Evolutionary conservation across 2,113 vertebrate genomes (phyloP).

Genomic region (Corydoras maculifer): DNA sequence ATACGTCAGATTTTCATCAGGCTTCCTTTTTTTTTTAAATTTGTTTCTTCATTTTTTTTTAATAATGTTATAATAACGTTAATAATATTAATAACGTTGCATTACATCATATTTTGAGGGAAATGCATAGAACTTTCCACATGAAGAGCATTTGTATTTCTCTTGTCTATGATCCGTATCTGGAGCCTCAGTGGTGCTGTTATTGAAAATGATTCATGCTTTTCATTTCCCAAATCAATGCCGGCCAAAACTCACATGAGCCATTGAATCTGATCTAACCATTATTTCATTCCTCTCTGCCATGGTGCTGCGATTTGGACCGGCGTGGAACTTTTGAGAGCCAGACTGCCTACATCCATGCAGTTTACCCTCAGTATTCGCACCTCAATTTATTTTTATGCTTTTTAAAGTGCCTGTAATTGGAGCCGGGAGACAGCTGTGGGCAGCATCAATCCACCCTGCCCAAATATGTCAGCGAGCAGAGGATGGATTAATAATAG

Average conservation of each 20-base stretch:
- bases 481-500: slow-evolving; percentile 45
- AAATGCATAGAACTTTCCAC: no score
- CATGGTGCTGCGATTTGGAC: no score
- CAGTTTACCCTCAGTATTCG: slow-evolving; percentile 13
- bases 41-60: no score
- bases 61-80: no score
- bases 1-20: no score
- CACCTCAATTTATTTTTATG: slow-evolving; percentile 47
- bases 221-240: slow-evolving; percentile 11
- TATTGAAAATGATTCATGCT: slow-evolving; percentile 24
- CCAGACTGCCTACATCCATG: slow-evolving; percentile 17
- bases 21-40: no score
- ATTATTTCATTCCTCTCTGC: slow-evolving; percentile 19
- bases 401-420: slow-evolving; percentile 40
- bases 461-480: slow-evolving; percentile 46
- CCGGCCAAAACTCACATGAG: slow-evolving; percentile 15
- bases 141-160: not conserved
- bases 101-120: no score
- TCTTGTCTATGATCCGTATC: not conserved
- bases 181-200: not conserved
- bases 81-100: no score
- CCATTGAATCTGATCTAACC: slow-evolving; percentile 3
- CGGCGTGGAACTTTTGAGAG: slow-evolving; percentile 9
- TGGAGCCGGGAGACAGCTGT: slow-evolving; percentile 47
- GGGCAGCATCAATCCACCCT: slow-evolving; percentile 19